Percentiles rank a stretch among this genome's conserved stretches.
phyloP scores from a whole-genome alignment of 1,140 invertebrate species.

The Drosophila kikkawai region DNA sequence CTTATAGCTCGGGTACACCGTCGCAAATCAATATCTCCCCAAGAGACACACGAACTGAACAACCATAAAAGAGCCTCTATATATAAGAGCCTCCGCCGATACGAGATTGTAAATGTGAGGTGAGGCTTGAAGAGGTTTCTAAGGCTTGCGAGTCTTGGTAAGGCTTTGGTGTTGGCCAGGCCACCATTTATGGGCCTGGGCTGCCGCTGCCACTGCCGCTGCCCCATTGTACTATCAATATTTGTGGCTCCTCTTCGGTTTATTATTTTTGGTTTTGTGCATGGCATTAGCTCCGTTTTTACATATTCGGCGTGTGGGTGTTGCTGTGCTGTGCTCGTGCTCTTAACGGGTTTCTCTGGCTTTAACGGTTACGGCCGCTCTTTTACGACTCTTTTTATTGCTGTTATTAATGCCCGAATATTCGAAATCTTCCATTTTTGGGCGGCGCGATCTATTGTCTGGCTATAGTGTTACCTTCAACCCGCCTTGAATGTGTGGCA shows the following conservation, averaged over 20 bases:
- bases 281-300: constrained; percentile 49
- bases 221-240: constrained; percentile 76
- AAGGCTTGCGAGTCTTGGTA: background rate
- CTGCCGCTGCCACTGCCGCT: constrained; percentile 26
- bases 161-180: constrained; percentile 35
- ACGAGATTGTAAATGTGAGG: constrained; percentile 2
- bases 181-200: constrained; percentile 66
- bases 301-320: constrained; percentile 60
- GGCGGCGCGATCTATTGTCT: constrained; percentile 67
- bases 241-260: constrained; percentile 61
- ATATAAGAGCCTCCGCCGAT: background rate
- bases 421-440: constrained; percentile 76
- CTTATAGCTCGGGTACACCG: constrained; percentile 61
- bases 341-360: constrained; percentile 78
- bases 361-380: constrained; percentile 77
- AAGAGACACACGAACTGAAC: constrained; percentile 32
- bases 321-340: constrained; percentile 62
- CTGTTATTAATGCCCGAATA: constrained; percentile 77
- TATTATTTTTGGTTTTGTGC: constrained; percentile 61
- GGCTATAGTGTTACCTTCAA: constrained; percentile 36
- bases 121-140: background rate
- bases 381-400: constrained; percentile 75
- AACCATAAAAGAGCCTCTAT: constrained; percentile 37
- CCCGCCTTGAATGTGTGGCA: constrained; percentile 28
- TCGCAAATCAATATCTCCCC: constrained; percentile 64